Conservation (phyloP, 2,113 vertebrate species). For the Centropristis striata region DNA sequence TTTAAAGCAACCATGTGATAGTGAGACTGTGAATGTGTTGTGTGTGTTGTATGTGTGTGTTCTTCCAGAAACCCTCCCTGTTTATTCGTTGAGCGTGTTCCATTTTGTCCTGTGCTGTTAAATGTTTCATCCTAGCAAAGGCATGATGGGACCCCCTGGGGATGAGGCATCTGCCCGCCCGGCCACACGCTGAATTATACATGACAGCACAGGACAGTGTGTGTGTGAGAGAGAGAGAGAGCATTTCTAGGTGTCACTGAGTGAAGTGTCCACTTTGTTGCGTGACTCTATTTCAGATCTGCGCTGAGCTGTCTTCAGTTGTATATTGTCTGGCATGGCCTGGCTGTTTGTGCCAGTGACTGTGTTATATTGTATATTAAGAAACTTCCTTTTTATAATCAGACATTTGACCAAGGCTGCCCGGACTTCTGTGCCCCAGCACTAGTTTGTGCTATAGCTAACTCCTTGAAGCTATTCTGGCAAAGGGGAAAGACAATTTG, state of each 20-base stretch:
- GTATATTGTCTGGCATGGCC: slow-evolving; percentile 23
- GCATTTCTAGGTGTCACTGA: slow-evolving; percentile 77
- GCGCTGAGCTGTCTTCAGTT: slow-evolving; percentile 34
- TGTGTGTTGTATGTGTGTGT: slow-evolving; percentile 32
- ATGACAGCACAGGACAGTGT: slow-evolving; percentile 78
- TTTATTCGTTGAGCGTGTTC: slow-evolving; percentile 84
- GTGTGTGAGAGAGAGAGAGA: slow-evolving; percentile 38
- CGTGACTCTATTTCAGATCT: slow-evolving; percentile 61
- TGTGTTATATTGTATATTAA: neutral
- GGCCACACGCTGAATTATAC: slow-evolving; percentile 84
- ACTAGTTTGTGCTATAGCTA: neutral
- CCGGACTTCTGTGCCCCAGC: neutral
- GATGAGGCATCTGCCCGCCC: slow-evolving; percentile 81
- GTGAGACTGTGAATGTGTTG: slow-evolving; percentile 4
- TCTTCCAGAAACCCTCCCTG: slow-evolving; percentile 69
- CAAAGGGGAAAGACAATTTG: neutral
- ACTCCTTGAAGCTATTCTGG: slow-evolving; percentile 1
- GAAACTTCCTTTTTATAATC: slow-evolving; percentile 14
- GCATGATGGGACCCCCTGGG: slow-evolving; percentile 80
- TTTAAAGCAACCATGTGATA: slow-evolving; percentile 7
- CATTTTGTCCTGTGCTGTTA: slow-evolving; percentile 87
- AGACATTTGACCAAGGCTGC: slow-evolving; percentile 19
- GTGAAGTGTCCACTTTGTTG: slow-evolving; percentile 72
- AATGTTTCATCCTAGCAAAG: slow-evolving; percentile 86
- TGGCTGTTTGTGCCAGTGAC: slow-evolving; percentile 18